phyloP scores from a whole-genome alignment of 2,888 invertebrate species.

The Balanococcus diminutus region DNA sequence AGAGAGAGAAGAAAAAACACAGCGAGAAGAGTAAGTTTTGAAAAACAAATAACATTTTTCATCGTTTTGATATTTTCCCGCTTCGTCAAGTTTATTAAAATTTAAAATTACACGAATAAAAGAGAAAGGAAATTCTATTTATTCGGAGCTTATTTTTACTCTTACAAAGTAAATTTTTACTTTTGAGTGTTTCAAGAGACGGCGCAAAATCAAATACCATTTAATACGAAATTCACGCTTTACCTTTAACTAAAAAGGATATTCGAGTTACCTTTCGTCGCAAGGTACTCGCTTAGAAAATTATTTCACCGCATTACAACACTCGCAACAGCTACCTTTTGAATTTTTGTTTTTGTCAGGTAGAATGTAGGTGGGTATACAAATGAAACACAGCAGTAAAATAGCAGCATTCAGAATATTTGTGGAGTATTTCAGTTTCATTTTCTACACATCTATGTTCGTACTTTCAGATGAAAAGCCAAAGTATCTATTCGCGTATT shows the following conservation, averaged over 20 bases:
- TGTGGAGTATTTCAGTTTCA: constrained; percentile 1
- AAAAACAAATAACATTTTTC: constrained; percentile 17
- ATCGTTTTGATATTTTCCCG: neutral
- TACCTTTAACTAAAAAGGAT: neutral
- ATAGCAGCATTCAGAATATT: neutral
- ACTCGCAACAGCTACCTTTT: neutral
- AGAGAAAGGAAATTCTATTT: neutral
- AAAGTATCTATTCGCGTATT: neutral
- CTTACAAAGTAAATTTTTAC: neutral
- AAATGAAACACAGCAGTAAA: neutral
- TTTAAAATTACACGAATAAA: neutral
- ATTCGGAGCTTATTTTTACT: neutral
- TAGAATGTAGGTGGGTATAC: neutral
- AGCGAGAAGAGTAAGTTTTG: neutral
- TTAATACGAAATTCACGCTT: neutral
- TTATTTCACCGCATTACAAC: neutral
- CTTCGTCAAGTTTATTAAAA: constrained; percentile 15
- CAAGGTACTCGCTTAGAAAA: neutral
- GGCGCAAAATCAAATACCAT: neutral
- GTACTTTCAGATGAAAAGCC: neutral
- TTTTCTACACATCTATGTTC: neutral
- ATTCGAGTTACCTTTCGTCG: neutral
- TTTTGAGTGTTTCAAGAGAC: neutral
- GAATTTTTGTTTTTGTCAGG: neutral
- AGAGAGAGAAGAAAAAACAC: neutral